Evolutionary conservation across 2,888 invertebrate genomes (phyloP).

Genomic region (Drosophila putrida): DNA sequence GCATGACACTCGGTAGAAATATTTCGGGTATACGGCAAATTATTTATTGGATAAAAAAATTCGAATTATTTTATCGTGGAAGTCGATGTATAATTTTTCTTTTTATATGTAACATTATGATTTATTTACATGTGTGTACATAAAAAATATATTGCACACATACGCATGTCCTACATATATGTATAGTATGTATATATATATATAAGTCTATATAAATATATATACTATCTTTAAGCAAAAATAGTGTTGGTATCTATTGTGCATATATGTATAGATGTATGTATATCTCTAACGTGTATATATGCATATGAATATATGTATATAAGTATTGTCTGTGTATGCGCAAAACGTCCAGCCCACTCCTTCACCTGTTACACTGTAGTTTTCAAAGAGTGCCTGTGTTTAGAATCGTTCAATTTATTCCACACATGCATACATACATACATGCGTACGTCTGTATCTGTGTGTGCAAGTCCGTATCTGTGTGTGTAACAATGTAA

Average conservation of each 20-base stretch:
- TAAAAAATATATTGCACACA: constrained; percentile 5
- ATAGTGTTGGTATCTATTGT: constrained; percentile 32
- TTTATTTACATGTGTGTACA: constrained; percentile 22
- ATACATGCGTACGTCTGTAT: neutral
- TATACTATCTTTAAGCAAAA: constrained; percentile 31
- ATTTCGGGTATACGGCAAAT: constrained; percentile 48
- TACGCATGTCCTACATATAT: constrained; percentile 9
- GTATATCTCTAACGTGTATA: constrained; percentile 20
- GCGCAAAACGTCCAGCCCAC: constrained; percentile 70
- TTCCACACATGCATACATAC: constrained; percentile 22
- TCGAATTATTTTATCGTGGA: constrained; percentile 13
- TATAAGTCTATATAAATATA: constrained; percentile 1
- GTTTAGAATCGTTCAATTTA: constrained; percentile 38
- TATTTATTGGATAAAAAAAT: constrained; percentile 30
- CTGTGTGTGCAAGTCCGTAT: neutral
- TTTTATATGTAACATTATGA: constrained; percentile 15
- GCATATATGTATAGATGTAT: constrained; percentile 17
- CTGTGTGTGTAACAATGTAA: too few relatives aligned
- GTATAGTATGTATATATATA: constrained; percentile 5
- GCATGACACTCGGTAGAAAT: constrained; percentile 40
- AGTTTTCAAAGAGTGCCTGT: constrained; percentile 31
- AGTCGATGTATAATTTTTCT: neutral
- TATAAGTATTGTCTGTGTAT: constrained; percentile 53
- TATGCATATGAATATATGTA: constrained; percentile 21
- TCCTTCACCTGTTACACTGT: constrained; percentile 76